Conservation (phyloP, 2,113 vertebrate genomes). For the Chiloscyllium plagiosum region DNA sequence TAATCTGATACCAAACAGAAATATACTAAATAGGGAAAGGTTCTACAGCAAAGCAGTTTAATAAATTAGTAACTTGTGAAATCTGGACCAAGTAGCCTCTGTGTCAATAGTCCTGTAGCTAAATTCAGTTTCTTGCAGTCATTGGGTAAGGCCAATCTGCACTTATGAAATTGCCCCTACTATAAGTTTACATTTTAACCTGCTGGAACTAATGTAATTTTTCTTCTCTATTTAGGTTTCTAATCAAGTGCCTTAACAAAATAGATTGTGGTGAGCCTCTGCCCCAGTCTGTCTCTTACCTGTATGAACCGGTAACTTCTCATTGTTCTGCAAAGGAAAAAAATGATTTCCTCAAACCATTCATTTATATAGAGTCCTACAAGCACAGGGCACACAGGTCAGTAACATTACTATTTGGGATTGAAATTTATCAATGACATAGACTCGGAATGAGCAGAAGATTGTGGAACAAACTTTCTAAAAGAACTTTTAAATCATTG, state of each 20-base stretch:
- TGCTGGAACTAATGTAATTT: not conserved
- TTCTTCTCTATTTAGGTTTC: constrained; percentile 52
- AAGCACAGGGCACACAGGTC: constrained; percentile 55
- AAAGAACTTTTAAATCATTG: not conserved
- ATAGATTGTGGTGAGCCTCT: constrained; percentile 44
- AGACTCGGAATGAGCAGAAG: not conserved
- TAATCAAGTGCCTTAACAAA: constrained; percentile 57
- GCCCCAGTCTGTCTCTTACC: constrained; percentile 54
- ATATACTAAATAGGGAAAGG: not conserved
- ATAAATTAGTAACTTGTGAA: not conserved
- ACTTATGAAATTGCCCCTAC: not conserved
- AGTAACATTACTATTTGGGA: constrained; percentile 39
- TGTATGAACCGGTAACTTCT: constrained; percentile 41
- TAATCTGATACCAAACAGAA: not conserved
- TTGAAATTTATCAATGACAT: not conserved
- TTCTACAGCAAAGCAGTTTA: not conserved
- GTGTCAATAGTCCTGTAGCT: not conserved
- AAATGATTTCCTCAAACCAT: constrained; percentile 55
- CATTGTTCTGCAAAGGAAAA: constrained; percentile 53
- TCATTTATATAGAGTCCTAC: constrained; percentile 56
- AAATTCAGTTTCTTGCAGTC: not conserved
- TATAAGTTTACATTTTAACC: not conserved
- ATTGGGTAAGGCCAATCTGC: not conserved
- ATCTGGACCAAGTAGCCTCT: not conserved
- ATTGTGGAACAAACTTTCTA: not conserved